Conservation (phyloP, 2,113 vertebrate species). For the Vulpes vulpes region DNA sequence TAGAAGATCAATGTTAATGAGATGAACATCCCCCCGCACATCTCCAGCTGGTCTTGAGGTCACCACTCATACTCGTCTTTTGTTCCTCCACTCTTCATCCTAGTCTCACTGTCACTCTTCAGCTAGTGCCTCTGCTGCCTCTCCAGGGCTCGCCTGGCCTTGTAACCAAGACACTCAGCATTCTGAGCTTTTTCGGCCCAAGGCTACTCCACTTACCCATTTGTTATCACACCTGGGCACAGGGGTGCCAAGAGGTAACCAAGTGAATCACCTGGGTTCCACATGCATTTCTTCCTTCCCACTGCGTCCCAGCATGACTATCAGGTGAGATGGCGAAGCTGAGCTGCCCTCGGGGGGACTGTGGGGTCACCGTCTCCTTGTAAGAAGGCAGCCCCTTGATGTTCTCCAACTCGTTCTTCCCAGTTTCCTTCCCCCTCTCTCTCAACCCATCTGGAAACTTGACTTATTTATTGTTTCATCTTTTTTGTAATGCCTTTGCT, state of each 20-base stretch:
- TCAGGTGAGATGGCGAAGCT: neutral
- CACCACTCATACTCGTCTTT: neutral
- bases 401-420: neutral
- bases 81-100: neutral
- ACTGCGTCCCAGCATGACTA: neutral
- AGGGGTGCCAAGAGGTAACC: too few species aligned
- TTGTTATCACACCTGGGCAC: neutral
- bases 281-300: neutral
- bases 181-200: neutral
- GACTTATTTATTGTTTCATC: neutral
- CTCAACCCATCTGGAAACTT: neutral
- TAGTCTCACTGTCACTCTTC: too few species aligned
- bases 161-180: too few species aligned
- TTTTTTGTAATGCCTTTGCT: neutral
- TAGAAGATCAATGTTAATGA: neutral
- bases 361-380: neutral
- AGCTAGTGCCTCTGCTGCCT: neutral
- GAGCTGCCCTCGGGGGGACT: neutral
- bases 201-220: neutral
- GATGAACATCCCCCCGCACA: neutral
- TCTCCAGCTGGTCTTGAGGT: neutral
- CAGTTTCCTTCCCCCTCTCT: rapidly evolving
- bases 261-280: neutral
- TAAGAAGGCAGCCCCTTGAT: neutral
- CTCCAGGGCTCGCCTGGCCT: neutral